Percentiles rank a stretch among this genome's conserved stretches.
Conservation (phyloP, 2,797 vertebrate genomes). For the Urophycis tenuis region DNA sequence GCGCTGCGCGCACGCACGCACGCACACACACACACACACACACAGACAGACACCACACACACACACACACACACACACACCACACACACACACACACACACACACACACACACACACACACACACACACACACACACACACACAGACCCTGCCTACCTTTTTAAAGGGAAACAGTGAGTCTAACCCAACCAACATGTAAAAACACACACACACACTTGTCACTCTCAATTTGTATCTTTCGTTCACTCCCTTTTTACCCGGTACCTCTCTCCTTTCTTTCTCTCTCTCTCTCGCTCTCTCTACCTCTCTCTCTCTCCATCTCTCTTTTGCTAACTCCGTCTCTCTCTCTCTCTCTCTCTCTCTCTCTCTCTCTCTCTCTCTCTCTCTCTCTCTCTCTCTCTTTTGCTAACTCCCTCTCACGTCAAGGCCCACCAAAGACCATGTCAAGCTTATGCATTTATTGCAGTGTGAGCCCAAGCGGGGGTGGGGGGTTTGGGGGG, state of each 20-base stretch:
- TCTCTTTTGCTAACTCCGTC: slow-evolving; percentile 49
- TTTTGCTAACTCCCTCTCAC: slow-evolving; percentile 23
- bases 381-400: slow-evolving; percentile 46
- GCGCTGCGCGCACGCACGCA: no score
- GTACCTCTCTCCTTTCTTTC: background rate
- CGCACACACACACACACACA: no score
- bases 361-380: slow-evolving; percentile 68
- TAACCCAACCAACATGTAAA: background rate
- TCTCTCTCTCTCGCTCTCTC: no score
- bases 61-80: slow-evolving; percentile 34
- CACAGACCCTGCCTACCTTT: background rate
- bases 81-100: slow-evolving; percentile 19
- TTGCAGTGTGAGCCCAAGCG: slow-evolving; percentile 64
- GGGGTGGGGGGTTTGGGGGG: slow-evolving; percentile 38
- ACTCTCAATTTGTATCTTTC: background rate
- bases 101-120: slow-evolving; percentile 12
- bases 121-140: background rate
- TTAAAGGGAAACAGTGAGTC: background rate
- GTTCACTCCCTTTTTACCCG: background rate
- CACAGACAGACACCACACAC: slow-evolving; percentile 13
- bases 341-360: slow-evolving; percentile 42
- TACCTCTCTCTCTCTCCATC: background rate
- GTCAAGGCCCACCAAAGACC: slow-evolving; percentile 60
- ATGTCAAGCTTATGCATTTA: slow-evolving; percentile 84
- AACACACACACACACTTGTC: background rate